A percentile compares a stretch with the other conserved stretches of the same genome.
phyloP scores from a whole-genome alignment of 2,797 vertebrate genomes.

The Craterocephalus amniculus region DNA sequence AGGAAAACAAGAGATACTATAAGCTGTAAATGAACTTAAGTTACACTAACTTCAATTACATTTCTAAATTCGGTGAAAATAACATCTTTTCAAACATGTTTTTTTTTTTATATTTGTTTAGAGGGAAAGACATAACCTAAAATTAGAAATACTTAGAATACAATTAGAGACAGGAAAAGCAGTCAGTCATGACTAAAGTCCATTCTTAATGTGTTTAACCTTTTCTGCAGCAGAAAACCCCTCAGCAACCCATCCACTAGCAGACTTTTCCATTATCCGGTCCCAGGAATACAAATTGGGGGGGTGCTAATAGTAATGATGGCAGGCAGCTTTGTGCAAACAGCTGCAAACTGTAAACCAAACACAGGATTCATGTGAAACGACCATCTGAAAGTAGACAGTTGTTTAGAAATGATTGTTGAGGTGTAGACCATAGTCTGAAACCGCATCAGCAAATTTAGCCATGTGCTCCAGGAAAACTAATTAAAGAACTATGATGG shows the following conservation, averaged over 20 bases:
- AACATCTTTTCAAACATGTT: background rate
- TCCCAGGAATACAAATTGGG: background rate
- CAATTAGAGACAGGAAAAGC: background rate
- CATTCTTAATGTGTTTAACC: constrained; percentile 4
- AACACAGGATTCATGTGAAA: background rate
- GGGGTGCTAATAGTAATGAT: background rate
- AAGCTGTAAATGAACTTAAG: too few species aligned
- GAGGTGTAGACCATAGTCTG: constrained; percentile 8
- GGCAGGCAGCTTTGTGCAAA: background rate
- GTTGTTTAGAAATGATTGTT: constrained; percentile 24
- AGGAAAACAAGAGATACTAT: too few species aligned
- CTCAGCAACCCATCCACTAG: too few species aligned
- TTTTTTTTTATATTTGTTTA: background rate
- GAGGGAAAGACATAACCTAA: too few species aligned
- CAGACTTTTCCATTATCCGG: background rate
- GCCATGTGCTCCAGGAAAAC: constrained; percentile 45
- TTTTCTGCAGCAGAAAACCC: constrained; percentile 13
- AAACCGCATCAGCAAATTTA: constrained; percentile 41
- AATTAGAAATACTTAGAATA: too few species aligned
- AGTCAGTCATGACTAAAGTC: constrained; percentile 6
- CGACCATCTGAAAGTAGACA: constrained; percentile 4
- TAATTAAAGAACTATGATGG: constrained; percentile 51
- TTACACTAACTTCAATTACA: too few species aligned
- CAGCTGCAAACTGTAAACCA: constrained; percentile 9
- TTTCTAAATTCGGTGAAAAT: background rate